phyloP scores from a whole-genome alignment of 2,113 vertebrate species.

The Amazona vittata region DNA sequence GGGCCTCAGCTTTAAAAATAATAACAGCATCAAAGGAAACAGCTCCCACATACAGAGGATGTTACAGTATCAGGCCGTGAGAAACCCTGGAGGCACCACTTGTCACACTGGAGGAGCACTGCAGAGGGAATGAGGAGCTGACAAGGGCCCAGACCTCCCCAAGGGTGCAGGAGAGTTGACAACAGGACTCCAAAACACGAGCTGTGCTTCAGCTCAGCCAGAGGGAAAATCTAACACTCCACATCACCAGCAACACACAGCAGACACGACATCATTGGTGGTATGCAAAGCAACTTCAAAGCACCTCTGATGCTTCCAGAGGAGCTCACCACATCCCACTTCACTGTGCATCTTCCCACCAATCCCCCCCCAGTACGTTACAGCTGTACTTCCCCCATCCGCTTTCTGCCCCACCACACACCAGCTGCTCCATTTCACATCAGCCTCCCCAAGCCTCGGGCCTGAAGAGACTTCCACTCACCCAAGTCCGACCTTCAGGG shows the following conservation, averaged over 20 bases:
- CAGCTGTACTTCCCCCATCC: not conserved
- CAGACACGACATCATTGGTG: not conserved
- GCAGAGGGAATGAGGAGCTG: not conserved
- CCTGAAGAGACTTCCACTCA: not conserved
- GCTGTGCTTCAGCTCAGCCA: not conserved
- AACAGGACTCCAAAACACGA: not conserved
- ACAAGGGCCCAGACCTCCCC: not conserved
- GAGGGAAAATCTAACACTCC: not conserved
- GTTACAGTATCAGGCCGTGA: not conserved
- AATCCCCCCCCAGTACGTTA: not conserved
- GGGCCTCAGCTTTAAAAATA: not conserved
- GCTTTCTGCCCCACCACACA: not conserved
- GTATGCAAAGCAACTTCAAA: not conserved
- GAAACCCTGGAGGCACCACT: not conserved
- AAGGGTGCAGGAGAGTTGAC: not conserved
- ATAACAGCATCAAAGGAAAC: not conserved
- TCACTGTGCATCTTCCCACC: not conserved
- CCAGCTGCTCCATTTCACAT: not conserved
- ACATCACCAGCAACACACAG: not conserved
- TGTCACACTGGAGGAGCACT: not conserved
- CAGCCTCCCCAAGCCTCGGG: accelerated
- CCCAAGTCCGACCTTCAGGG: not conserved
- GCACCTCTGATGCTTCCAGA: not conserved
- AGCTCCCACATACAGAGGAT: not conserved
- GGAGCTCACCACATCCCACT: not conserved